Conservation (phyloP, 2,888 invertebrate species). For the Blastobasis adustella region DNA sequence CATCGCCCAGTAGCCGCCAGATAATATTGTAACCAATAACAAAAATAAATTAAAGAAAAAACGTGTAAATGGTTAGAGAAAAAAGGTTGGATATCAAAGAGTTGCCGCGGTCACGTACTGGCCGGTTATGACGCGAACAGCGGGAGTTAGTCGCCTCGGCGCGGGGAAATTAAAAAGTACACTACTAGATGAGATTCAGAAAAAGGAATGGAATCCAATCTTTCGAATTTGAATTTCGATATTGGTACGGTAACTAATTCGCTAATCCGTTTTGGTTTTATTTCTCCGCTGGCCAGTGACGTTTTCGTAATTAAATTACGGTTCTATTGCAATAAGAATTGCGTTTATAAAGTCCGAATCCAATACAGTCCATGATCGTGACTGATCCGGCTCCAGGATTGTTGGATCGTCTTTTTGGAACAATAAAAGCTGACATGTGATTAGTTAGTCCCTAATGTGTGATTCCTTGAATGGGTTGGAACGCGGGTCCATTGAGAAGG, state of each 20-base stretch:
- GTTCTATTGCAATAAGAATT: too few species aligned
- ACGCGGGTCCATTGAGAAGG: constrained; percentile 12
- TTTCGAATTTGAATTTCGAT: constrained; percentile 19
- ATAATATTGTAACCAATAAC: constrained; percentile 69
- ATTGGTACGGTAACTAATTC: constrained; percentile 25
- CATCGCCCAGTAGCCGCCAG: constrained; percentile 67
- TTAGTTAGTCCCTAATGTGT: not conserved
- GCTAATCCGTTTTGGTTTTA: constrained; percentile 23
- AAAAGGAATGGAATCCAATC: constrained; percentile 20
- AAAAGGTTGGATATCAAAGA: constrained; percentile 63
- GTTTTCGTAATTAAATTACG: too few species aligned
- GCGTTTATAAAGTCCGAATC: too few species aligned
- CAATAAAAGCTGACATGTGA: too few species aligned
- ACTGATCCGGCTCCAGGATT: too few species aligned
- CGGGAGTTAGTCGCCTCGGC: constrained; percentile 37
- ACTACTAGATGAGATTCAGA: constrained; percentile 39
- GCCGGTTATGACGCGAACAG: constrained; percentile 65
- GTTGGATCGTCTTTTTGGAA: too few species aligned
- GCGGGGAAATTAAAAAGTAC: constrained; percentile 57
- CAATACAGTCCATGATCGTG: too few species aligned
- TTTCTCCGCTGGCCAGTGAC: not conserved
- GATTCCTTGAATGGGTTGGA: constrained; percentile 1
- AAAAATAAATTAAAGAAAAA: constrained; percentile 60
- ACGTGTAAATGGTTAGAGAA: constrained; percentile 48
- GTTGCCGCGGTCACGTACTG: constrained; percentile 67